Evolutionary conservation across 2,888 invertebrate species (phyloP).

Genomic region (Pyrrhia umbra): DNA sequence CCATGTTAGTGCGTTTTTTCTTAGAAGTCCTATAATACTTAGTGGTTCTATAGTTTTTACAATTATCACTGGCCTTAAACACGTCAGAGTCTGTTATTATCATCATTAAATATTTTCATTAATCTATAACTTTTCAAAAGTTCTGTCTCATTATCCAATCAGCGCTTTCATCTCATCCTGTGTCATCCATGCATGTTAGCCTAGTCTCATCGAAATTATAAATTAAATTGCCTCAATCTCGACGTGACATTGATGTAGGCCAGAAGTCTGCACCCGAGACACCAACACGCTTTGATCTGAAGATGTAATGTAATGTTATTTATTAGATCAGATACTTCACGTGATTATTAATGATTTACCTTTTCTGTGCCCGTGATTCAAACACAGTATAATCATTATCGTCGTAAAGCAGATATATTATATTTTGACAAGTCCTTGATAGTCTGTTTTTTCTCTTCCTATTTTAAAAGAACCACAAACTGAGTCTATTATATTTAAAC

Average conservation of each 20-base stretch:
- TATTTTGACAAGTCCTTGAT: background rate
- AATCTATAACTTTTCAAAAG: background rate
- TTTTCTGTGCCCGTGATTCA: background rate
- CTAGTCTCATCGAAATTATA: slow-evolving; percentile 59
- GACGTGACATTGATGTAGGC: slow-evolving; percentile 71
- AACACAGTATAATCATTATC: slow-evolving; percentile 7
- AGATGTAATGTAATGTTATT: slow-evolving; percentile 54
- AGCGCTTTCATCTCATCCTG: slow-evolving; percentile 32
- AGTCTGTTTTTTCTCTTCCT: slow-evolving; percentile 3
- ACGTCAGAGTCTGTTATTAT: no score
- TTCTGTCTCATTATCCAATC: slow-evolving; percentile 17
- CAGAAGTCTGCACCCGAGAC: slow-evolving; percentile 67
- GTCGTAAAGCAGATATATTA: background rate
- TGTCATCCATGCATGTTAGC: slow-evolving; percentile 62
- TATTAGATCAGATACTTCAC: slow-evolving; percentile 48
- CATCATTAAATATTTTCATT: slow-evolving; percentile 9
- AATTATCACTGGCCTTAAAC: no score
- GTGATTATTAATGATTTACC: slow-evolving; percentile 51
- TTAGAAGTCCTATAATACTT: slow-evolving; percentile 33
- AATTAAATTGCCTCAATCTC: slow-evolving; percentile 59
- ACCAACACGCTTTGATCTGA: slow-evolving; percentile 73
- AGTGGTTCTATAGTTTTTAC: slow-evolving; percentile 3
- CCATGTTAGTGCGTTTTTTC: slow-evolving; percentile 47
- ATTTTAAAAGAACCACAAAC: slow-evolving; percentile 25
- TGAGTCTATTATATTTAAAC: slow-evolving; percentile 6